Percentiles rank a stretch among this genome's conserved stretches.
Conservation (phyloP, 2,113 vertebrate genomes). For the Columbina picui region DNA sequence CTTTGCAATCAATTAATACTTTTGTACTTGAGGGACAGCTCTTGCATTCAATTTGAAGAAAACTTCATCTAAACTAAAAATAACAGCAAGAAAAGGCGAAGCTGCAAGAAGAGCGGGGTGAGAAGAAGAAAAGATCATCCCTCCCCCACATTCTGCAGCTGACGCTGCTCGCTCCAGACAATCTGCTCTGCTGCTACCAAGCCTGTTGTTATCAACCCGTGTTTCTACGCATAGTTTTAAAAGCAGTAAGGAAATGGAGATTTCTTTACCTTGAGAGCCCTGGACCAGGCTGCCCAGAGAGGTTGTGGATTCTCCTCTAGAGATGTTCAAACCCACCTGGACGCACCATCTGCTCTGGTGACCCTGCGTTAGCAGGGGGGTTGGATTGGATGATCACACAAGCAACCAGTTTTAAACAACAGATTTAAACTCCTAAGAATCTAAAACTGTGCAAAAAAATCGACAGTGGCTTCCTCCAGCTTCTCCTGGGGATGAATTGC, state of each 20-base stretch:
- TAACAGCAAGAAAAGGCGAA: not conserved
- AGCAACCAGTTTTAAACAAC: not conserved
- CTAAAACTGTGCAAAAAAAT: not conserved
- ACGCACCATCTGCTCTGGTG: too few species aligned
- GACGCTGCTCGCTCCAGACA: not conserved
- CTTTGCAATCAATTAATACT: not conserved
- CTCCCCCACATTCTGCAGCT: not conserved
- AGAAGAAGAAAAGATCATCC: not conserved
- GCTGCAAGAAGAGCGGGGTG: not conserved
- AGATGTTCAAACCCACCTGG: too few species aligned
- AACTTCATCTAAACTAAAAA: not conserved
- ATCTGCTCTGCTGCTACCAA: not conserved
- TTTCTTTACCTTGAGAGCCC: too few species aligned
- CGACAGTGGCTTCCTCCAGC: rapidly evolving
- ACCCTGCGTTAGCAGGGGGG: too few species aligned
- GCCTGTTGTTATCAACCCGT: rapidly evolving
- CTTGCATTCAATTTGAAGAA: not conserved
- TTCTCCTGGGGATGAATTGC: not conserved
- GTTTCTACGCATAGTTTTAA: not conserved
- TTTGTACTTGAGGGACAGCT: not conserved
- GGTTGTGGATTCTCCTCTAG: too few species aligned
- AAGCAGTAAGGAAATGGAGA: not conserved
- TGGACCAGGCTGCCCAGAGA: too few species aligned
- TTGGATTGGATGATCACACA: too few species aligned
- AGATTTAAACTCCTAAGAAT: not conserved